Conservation (phyloP, 2,888 invertebrate species). For the Listrodromus nycthemerus region DNA sequence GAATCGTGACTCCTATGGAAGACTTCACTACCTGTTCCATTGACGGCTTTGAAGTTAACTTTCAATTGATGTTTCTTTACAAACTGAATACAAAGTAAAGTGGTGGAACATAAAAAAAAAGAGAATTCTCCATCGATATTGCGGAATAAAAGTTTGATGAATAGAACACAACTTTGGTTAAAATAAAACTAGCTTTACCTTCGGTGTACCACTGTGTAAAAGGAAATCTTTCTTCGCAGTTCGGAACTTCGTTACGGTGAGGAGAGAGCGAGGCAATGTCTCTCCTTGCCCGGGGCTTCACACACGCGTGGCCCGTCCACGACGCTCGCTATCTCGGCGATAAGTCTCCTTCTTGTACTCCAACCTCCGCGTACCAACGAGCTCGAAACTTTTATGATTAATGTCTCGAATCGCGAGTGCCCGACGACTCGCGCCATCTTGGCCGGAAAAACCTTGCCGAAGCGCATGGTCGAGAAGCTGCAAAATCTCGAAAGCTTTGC, state of each 20-base stretch:
- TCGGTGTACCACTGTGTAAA: neutral
- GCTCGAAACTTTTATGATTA: slow-evolving; percentile 70
- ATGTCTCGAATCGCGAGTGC: slow-evolving; percentile 59
- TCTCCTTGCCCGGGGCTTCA: slow-evolving; percentile 19
- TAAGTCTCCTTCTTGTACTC: slow-evolving; percentile 58
- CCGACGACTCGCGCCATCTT: slow-evolving; percentile 58
- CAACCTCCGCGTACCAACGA: slow-evolving; percentile 55
- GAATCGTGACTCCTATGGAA: no score
- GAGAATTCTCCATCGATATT: neutral
- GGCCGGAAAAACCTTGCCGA: slow-evolving; percentile 50
- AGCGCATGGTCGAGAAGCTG: neutral
- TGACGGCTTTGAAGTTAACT: no score
- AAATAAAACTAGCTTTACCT: slow-evolving; percentile 15
- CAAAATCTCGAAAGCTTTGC: slow-evolving; percentile 45
- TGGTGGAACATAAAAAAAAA: neutral
- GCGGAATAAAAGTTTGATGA: neutral
- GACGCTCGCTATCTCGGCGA: slow-evolving; percentile 40
- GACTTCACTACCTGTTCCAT: no score
- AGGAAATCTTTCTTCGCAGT: slow-evolving; percentile 26
- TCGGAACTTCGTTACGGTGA: slow-evolving; percentile 24
- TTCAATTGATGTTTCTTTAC: neutral
- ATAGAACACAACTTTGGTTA: neutral
- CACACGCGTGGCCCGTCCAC: neutral
- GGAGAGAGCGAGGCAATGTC: slow-evolving; percentile 29
- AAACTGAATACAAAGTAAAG: neutral